phyloP scores from a whole-genome alignment of 1,140 invertebrate genomes.

The Achroia grisella region DNA sequence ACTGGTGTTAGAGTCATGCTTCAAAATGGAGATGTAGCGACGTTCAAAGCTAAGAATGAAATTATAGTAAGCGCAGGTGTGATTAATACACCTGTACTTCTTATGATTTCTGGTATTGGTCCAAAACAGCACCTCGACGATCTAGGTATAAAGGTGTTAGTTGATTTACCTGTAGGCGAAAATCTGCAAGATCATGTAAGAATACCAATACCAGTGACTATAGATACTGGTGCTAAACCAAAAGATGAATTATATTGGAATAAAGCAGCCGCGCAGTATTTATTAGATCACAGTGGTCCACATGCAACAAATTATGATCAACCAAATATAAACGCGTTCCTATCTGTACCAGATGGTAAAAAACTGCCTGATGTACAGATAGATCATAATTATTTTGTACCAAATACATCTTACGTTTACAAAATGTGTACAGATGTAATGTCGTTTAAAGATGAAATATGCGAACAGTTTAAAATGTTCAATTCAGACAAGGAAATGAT shows the following conservation, averaged over 20 bases:
- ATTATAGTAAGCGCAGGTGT: conserved; percentile 82
- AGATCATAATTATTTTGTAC: conserved; percentile 72
- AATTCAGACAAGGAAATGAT: conserved; percentile 51
- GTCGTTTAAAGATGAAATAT: conserved; percentile 81
- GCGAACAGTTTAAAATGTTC: conserved; percentile 79
- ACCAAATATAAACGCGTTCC: conserved; percentile 70
- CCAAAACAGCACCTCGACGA: conserved; percentile 74
- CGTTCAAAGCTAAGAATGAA: conserved; percentile 77
- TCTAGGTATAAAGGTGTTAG: conserved; percentile 73
- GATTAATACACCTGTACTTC: conserved; percentile 79
- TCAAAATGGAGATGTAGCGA: conserved; percentile 54
- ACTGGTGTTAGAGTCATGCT: conserved; percentile 36
- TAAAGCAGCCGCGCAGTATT: conserved; percentile 47
- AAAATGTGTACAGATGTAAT: conserved; percentile 37
- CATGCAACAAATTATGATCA: conserved; percentile 58
- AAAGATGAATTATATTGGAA: conserved; percentile 37
- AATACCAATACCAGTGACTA: conserved; percentile 77
- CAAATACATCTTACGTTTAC: conserved; percentile 69
- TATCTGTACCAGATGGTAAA: conserved; percentile 74
- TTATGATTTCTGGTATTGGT: conserved; percentile 59
- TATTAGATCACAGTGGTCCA: conserved; percentile 44
- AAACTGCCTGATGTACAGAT: conserved; percentile 77
- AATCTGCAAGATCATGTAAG: conserved; percentile 86
- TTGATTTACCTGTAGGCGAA: conserved; percentile 81
- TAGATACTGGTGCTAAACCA: conserved; percentile 68